phyloP scores from a whole-genome alignment of 2,888 invertebrate species.

The Pyrochroa serraticornis region DNA sequence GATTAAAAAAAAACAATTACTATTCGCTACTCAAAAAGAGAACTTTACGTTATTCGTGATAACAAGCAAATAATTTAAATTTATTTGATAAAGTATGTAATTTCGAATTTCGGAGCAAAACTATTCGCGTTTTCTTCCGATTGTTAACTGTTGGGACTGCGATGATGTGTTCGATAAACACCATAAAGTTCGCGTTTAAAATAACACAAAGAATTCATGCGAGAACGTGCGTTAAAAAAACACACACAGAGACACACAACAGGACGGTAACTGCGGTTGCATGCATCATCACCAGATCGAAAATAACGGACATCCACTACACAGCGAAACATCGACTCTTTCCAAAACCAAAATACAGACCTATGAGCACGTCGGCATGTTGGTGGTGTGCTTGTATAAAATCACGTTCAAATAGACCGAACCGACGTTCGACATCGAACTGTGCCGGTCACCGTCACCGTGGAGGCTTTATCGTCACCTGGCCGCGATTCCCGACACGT shows the following conservation, averaged over 20 bases:
- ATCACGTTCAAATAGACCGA: constrained; percentile 8
- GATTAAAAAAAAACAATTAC: no score
- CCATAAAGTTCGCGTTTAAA: no score
- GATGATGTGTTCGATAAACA: no score
- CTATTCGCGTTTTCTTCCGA: no score
- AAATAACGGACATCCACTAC: constrained; percentile 8
- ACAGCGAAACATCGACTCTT: no score
- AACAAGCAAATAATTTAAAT: no score
- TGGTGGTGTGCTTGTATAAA: constrained; percentile 11
- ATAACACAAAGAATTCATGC: background rate
- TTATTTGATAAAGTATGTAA: no score
- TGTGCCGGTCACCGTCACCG: constrained; percentile 22
- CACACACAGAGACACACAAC: background rate
- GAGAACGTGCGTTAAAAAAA: background rate
- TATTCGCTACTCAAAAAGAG: no score
- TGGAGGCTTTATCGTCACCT: constrained; percentile 15
- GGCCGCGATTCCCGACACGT: constrained; percentile 31
- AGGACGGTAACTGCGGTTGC: background rate
- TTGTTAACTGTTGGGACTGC: no score
- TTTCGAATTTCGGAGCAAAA: no score
- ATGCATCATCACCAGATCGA: constrained; percentile 15
- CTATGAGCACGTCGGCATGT: constrained; percentile 14
- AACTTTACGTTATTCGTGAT: no score
- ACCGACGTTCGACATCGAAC: background rate
- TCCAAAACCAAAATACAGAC: constrained; percentile 13